Base-by-base conservation (phyloP, 2,888 invertebrate genomes). In the Morpho deidamia region DNA sequence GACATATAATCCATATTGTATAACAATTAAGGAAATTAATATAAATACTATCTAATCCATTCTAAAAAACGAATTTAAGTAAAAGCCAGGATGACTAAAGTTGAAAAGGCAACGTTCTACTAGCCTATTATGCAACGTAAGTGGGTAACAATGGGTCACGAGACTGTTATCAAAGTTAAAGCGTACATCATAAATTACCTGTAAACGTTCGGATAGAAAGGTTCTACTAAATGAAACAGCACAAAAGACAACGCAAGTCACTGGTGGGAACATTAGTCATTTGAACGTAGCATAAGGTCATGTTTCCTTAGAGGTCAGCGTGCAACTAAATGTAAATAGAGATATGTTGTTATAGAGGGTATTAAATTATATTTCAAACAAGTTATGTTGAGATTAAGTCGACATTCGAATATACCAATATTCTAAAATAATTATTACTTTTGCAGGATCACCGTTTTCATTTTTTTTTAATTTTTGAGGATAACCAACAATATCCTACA, bases 211-310 rank as follows among this genome's bases (percentile, higher is more conserved):
- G 55, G 57, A 54, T 51, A 51, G 55, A 59, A 53, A 44, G 63
- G 68, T 71, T 73, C 66, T 33, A 49, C 42, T 60, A 70, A 74
- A 79, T 83, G 81, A 83, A 69, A 69, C 69, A 67, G 80, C 80
- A 74, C 49, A 74, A 78, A 73, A 64, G 64, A 58, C 59, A 55
- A 35, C 72, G 83, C 83, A 78, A 83, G 83, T 83, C 83, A 84
- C 71, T 67, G 66, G 65, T 64, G 49, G 61, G 53, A 71, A 71
- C 78, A 83, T 83, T 76, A 82, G 67, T 83, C 82, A 83, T 78
- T 67, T 59, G 63, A 68, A 74, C 75, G 69, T 69, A 70, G 69
- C 62, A 69, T 69, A 61, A 65, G 73, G 80, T 78, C 77, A 75
- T 76, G 76, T 76, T 74, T 64, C 68, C 67, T 45, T 51, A 32